phyloP scores from a whole-genome alignment of 2,113 vertebrate genomes.

The Amphiprion ocellaris region DNA sequence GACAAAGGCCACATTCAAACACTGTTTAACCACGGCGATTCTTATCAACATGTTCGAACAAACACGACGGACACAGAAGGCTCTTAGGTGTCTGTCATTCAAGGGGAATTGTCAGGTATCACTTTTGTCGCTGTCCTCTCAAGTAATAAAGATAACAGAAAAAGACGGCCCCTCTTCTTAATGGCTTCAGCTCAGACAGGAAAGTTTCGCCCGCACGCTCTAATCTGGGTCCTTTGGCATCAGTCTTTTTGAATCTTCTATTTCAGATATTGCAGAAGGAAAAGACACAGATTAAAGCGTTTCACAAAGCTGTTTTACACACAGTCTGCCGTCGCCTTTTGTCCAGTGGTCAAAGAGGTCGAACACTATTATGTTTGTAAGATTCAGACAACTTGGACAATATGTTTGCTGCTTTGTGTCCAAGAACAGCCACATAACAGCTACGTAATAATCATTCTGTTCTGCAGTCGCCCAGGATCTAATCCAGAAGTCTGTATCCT shows the following conservation, averaged over 20 bases:
- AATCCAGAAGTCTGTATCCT: neutral
- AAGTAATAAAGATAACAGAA: constrained; percentile 30
- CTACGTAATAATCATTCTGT: constrained; percentile 1
- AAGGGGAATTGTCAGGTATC: constrained; percentile 47
- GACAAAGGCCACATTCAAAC: constrained; percentile 62
- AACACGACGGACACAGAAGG: constrained; percentile 28
- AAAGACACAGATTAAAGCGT: constrained; percentile 1
- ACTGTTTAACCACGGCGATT: constrained; percentile 40
- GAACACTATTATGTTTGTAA: neutral
- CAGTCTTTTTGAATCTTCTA: constrained; percentile 6
- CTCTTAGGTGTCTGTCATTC: constrained; percentile 49
- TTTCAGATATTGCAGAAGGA: constrained; percentile 9
- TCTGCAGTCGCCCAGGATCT: neutral
- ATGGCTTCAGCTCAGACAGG: constrained; percentile 25
- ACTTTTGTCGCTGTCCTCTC: constrained; percentile 45
- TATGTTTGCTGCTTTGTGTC: constrained; percentile 2
- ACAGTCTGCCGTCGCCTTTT: neutral
- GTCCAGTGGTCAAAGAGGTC: constrained; percentile 21
- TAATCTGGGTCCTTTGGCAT: constrained; percentile 22
- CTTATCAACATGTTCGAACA: constrained; percentile 37
- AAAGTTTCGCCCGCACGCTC: constrained; percentile 10
- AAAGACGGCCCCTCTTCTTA: constrained; percentile 17
- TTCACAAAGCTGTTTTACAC: constrained; percentile 16
- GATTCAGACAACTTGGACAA: constrained; percentile 2
- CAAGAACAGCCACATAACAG: constrained; percentile 4